Evolutionary conservation across 1,140 invertebrate genomes (phyloP), one percentile per base, ranked within the genome.

Genomic region (Drosophila cardini): DNA sequence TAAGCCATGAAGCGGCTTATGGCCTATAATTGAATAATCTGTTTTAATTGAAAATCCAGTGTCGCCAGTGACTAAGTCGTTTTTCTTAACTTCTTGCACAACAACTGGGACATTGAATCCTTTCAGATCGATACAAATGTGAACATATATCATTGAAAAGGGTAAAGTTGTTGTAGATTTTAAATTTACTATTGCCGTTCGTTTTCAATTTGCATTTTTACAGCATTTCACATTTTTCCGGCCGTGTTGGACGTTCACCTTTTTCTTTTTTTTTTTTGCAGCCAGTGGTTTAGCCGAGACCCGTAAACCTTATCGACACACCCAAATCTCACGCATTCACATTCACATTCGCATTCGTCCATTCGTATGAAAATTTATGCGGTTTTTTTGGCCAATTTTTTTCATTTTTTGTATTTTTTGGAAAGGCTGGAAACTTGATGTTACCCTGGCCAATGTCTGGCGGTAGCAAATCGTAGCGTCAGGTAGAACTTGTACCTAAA

Each of bases 191-290:
- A 84, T 84, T 84, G 62, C 60, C 65, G 26, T 64, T 63, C 68
- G 56, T 72, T 83, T 84, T 84, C 80, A 84, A 84, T 84, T 84
- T 84, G 80, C 80, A 84, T 84, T 84, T 84, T 84, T 80, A 76
- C 72, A 52, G 75, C 78, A 70, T 53, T 76, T 62, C 56, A 60
- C 48, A 68, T 76, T 67, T 58, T 36, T 67, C 62, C 34, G 34
- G 15, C 43, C 15, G 13, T 16, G n/a, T 50, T 13, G 13, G 15
- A 38, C 21, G 46, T 73, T 72, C 45, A 76, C 71, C 75, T 78
- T 73, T 46, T 48, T 30, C 75, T 78, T 73, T 46, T 48, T 30
- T 73, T 26, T 4, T 21, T 21, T 21, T 3, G 32, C 40, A 13
- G 30, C 46, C 36, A 50, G 21, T 46, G 50, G 40, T 13, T 42